These are phyloP conservation scores for Xanthia togata DNA, from an alignment of 2,888 invertebrate species.

Conservation along the genomic window DNA sequence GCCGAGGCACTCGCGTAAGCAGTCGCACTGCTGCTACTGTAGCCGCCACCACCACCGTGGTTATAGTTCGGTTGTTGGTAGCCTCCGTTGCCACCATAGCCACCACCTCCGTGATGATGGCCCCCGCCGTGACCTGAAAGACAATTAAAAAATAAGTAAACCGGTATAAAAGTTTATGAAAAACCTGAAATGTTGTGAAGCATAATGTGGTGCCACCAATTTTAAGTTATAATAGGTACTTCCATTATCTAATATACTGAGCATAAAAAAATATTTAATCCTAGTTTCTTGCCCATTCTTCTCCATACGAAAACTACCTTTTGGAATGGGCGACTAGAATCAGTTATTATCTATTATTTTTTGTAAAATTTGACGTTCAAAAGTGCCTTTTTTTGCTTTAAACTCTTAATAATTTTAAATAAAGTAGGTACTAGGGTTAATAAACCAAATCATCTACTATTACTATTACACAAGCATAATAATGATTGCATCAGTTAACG, in stretches of 20 bases:
- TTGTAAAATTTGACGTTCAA: too few species aligned
- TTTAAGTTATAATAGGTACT: neutral
- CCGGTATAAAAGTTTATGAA: neutral
- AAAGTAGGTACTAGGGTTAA: neutral
- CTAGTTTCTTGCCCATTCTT: too few species aligned
- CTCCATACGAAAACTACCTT: too few species aligned
- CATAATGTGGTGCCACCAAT: neutral
- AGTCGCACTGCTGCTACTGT: slow-evolving; percentile 60
- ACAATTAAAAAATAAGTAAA: slow-evolving; percentile 17
- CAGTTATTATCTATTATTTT: too few species aligned
- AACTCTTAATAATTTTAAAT: too few species aligned
- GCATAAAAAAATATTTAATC: neutral
- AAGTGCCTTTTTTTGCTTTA: too few species aligned
- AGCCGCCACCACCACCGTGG: slow-evolving; percentile 40
- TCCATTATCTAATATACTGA: neutral
- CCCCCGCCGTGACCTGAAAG: slow-evolving; percentile 45
- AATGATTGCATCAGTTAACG: neutral
- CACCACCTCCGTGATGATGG: slow-evolving; percentile 29
- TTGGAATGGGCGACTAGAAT: too few species aligned
- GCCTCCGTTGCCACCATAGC: slow-evolving; percentile 53
- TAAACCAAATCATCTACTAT: slow-evolving; percentile 3
- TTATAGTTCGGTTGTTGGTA: slow-evolving; percentile 36
- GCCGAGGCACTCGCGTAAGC: slow-evolving; percentile 71
- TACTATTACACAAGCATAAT: slow-evolving; percentile 1
- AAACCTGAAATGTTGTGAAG: neutral